Evolutionary conservation across 2,113 vertebrate genomes (phyloP).

Genomic region (Phoenicopterus ruber): DNA sequence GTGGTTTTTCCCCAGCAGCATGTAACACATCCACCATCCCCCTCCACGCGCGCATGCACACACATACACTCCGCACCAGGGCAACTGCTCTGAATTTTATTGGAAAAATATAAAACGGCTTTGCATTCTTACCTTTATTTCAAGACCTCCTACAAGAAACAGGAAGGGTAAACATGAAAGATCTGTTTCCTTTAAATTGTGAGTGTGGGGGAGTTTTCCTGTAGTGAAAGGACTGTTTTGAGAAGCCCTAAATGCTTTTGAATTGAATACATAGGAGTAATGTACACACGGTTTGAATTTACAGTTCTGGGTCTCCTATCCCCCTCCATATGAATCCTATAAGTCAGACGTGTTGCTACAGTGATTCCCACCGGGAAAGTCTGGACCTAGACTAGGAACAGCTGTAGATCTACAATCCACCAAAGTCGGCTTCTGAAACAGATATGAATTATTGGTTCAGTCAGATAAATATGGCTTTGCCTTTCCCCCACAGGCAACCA

Average conservation of each 20-base stretch:
- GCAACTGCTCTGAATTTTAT: conserved; percentile 56
- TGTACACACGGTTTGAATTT: conserved; percentile 79
- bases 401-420: conserved; percentile 71
- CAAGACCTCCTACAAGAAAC: conserved; percentile 70
- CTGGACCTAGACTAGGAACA: conserved; percentile 69
- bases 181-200: conserved; percentile 69
- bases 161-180: conserved; percentile 72
- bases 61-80: not conserved
- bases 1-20: not conserved
- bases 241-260: conserved; percentile 69
- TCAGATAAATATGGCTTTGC: conserved; percentile 65
- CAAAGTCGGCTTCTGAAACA: conserved; percentile 74
- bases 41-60: not conserved
- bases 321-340: conserved; percentile 72
- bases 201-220: conserved; percentile 38
- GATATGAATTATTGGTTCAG: conserved; percentile 75
- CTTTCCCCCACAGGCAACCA: conserved; percentile 63
- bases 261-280: conserved; percentile 65
- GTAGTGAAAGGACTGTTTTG: conserved; percentile 65
- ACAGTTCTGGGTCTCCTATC: conserved; percentile 67
- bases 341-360: conserved; percentile 75
- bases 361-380: conserved; percentile 69
- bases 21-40: not conserved
- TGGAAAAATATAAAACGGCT: conserved; percentile 57
- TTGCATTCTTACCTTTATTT: conserved; percentile 70